These are phyloP conservation scores for Cololabis saira DNA, from an alignment of 2,113 vertebrate species.

Conservation along the genomic window DNA sequence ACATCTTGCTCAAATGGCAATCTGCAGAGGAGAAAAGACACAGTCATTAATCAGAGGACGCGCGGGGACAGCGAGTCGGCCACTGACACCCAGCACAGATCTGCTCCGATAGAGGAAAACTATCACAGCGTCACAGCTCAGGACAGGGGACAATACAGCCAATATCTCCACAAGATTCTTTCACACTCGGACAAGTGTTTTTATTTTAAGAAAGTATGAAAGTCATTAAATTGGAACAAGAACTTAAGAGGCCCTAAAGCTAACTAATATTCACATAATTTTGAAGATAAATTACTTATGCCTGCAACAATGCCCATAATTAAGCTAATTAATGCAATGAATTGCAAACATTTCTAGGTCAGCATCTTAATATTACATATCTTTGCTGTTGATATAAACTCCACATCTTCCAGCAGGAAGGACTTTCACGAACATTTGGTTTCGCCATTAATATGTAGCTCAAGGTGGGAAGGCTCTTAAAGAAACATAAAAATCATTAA, in stretches of 20 bases:
- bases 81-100: conserved; percentile 51
- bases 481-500: neutral
- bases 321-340: conserved; percentile 43
- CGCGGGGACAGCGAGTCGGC: conserved; percentile 21
- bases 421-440: neutral
- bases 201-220: conserved; percentile 8
- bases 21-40: conserved; percentile 77
- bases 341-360: conserved; percentile 41
- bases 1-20: conserved; percentile 92
- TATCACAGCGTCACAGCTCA: conserved; percentile 46
- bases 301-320: conserved; percentile 47
- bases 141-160: conserved; percentile 12
- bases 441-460: conserved; percentile 5
- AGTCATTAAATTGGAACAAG: neutral
- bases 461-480: neutral
- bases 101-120: conserved; percentile 43
- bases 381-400: conserved; percentile 23
- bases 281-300: conserved; percentile 36
- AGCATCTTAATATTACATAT: conserved; percentile 29
- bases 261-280: conserved; percentile 36
- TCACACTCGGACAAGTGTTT: conserved; percentile 3
- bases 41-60: conserved; percentile 61
- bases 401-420: conserved; percentile 3
- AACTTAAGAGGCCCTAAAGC: conserved; percentile 27
- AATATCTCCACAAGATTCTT: conserved; percentile 21